Percentiles rank a stretch among this genome's conserved stretches.
phyloP scores from a whole-genome alignment of 2,113 vertebrate species.

The Tenebrosternarchus preto region DNA sequence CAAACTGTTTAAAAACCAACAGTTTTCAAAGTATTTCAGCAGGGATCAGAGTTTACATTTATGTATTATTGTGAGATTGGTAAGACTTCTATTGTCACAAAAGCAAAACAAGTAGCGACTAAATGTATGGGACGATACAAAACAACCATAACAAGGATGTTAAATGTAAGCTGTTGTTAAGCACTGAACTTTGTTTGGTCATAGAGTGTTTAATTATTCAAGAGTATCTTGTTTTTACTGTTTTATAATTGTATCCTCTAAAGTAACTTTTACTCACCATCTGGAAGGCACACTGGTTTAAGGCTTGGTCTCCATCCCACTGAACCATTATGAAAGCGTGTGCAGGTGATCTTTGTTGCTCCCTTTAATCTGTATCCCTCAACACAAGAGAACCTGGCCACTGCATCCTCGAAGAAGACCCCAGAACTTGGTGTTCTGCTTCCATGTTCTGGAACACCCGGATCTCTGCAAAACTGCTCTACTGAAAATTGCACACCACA shows the following conservation, averaged over 20 bases:
- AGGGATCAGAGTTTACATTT: too few relatives aligned
- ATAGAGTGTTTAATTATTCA: neutral
- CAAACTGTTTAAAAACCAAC: too few relatives aligned
- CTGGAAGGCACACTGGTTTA: conserved; percentile 79
- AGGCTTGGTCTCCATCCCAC: conserved; percentile 82
- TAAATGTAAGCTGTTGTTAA: too few relatives aligned
- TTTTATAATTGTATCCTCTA: neutral
- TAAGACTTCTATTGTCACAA: too few relatives aligned
- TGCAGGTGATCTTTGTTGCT: conserved; percentile 78
- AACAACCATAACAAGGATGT: too few relatives aligned
- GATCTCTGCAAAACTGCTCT: conserved; percentile 73
- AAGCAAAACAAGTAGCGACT: too few relatives aligned
- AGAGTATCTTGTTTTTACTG: neutral
- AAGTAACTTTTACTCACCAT: conserved; percentile 71
- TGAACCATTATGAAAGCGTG: conserved; percentile 77
- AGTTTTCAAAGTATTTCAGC: too few relatives aligned
- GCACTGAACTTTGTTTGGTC: too few relatives aligned
- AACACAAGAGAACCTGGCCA: conserved; percentile 79
- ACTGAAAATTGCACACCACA: conserved; percentile 38
- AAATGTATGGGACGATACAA: too few relatives aligned
- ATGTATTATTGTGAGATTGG: too few relatives aligned
- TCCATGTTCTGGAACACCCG: conserved; percentile 79
- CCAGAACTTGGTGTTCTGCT: conserved; percentile 74
- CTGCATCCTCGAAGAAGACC: conserved; percentile 78
- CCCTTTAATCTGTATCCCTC: conserved; percentile 83